Percentiles rank a stretch among this genome's conserved stretches.
phyloP scores from a whole-genome alignment of 2,113 vertebrate genomes.

The Oryzias javanicus region DNA sequence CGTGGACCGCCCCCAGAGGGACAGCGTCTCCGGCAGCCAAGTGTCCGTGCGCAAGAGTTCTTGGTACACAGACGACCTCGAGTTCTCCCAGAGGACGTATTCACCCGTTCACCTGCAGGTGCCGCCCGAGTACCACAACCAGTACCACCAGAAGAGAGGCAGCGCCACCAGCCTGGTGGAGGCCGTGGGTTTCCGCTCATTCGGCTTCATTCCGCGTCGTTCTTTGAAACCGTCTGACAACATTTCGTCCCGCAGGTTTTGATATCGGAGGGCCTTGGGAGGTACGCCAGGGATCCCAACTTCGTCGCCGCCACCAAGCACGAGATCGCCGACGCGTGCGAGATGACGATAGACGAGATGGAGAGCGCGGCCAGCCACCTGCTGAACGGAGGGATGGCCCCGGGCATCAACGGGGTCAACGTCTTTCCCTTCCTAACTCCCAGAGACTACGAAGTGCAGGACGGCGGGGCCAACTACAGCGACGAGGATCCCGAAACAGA shows the following conservation, averaged over 20 bases:
- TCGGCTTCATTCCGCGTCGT: background rate
- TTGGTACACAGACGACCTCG: slow-evolving; percentile 95
- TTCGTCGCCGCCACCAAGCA: slow-evolving; percentile 97
- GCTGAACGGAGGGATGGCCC: slow-evolving; percentile 85
- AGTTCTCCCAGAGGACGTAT: slow-evolving; percentile 87
- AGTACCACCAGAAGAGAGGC: slow-evolving; percentile 95
- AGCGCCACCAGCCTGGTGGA: slow-evolving; percentile 97
- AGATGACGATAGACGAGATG: slow-evolving; percentile 99
- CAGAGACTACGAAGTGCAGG: slow-evolving; percentile 90
- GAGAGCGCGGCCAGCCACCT: slow-evolving; percentile 96
- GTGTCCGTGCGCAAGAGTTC: slow-evolving; percentile 91
- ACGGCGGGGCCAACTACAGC: slow-evolving; percentile 89
- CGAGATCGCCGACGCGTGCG: slow-evolving; percentile 95
- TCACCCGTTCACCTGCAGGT: slow-evolving; percentile 92
- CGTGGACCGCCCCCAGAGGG: slow-evolving; percentile 87
- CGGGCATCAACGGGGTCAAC: slow-evolving; percentile 80
- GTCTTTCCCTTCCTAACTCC: slow-evolving; percentile 81
- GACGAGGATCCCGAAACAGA: slow-evolving; percentile 90
- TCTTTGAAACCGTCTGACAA: background rate
- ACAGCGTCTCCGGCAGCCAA: slow-evolving; percentile 84
- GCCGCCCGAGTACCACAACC: slow-evolving; percentile 86
- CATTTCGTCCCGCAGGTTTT: slow-evolving; percentile 81
- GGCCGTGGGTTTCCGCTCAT: slow-evolving; percentile 82
- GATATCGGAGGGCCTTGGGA: slow-evolving; percentile 96
- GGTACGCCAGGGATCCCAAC: slow-evolving; percentile 95